Percentiles rank a stretch among this genome's conserved stretches.
phyloP scores from a whole-genome alignment of 2,888 invertebrate species.

The Cordylochernes scorpioides region DNA sequence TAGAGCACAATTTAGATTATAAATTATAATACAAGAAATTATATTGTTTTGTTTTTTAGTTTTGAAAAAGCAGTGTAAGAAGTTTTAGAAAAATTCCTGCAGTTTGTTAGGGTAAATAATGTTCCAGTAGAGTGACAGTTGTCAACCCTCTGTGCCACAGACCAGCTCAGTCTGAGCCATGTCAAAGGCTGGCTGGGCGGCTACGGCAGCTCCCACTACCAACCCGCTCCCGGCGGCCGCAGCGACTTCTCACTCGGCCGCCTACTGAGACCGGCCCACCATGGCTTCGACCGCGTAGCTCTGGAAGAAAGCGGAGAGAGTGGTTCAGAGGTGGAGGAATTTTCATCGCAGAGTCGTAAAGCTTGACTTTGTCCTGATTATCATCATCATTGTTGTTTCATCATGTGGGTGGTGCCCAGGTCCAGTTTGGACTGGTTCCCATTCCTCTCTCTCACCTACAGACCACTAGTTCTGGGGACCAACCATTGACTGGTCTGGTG shows the following conservation, averaged over 20 bases:
- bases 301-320: constrained; percentile 31
- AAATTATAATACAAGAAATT: background rate
- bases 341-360: too few species aligned
- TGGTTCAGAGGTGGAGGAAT: constrained; percentile 14
- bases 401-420: too few species aligned
- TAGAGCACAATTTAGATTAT: constrained; percentile 1
- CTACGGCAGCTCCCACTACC: constrained; percentile 9
- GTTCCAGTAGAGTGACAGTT: too few species aligned
- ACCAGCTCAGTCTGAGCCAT: constrained; percentile 8
- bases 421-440: too few species aligned
- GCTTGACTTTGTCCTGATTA: too few species aligned
- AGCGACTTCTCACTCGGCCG: constrained; percentile 10
- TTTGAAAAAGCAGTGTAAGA: background rate
- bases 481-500: too few species aligned
- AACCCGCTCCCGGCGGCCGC: too few species aligned
- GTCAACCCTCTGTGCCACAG: too few species aligned
- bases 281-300: constrained; percentile 35
- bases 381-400: too few species aligned
- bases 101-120: too few species aligned
- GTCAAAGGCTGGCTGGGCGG: constrained; percentile 12
- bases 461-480: too few species aligned
- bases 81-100: constrained; percentile 7
- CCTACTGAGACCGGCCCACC: constrained; percentile 31
- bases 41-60: background rate
- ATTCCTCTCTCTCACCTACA: too few species aligned